These are phyloP conservation scores for Drosophila limbata DNA, from an alignment of 2,888 invertebrate species.

Conservation along the genomic window DNA sequence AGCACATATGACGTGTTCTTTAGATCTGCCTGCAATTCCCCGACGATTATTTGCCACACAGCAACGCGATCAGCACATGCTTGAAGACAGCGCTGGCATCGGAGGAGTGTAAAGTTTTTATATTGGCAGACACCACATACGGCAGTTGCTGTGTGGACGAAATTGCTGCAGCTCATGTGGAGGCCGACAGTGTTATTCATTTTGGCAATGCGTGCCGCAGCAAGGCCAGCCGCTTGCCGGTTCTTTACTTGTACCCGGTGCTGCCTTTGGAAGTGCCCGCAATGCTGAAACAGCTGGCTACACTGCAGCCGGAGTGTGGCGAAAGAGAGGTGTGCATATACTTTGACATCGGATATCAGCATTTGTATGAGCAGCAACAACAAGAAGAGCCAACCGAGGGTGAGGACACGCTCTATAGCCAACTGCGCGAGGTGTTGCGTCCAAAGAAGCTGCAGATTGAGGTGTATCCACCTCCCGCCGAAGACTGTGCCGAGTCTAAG, in stretches of 20 bases:
- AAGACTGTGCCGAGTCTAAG: constrained; percentile 47
- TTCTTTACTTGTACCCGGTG: constrained; percentile 90
- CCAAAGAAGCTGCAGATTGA: constrained; percentile 66
- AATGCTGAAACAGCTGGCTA: constrained; percentile 82
- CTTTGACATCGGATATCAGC: constrained; percentile 89
- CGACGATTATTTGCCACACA: constrained; percentile 90
- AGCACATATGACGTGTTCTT: not conserved
- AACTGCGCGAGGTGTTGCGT: constrained; percentile 57
- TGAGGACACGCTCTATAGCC: constrained; percentile 45
- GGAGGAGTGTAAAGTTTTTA: constrained; percentile 87
- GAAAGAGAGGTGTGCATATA: constrained; percentile 87
- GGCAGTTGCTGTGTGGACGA: constrained; percentile 89
- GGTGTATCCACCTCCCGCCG: constrained; percentile 72
- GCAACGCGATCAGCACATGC: constrained; percentile 89
- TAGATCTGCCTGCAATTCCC: constrained; percentile 97
- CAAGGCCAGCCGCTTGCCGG: constrained; percentile 90
- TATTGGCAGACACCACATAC: constrained; percentile 96
- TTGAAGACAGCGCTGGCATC: constrained; percentile 84
- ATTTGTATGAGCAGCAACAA: constrained; percentile 86
- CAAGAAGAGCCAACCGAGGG: constrained; percentile 38
- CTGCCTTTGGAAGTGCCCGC: constrained; percentile 86
- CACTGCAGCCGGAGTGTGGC: constrained; percentile 81
- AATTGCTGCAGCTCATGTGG: constrained; percentile 95
- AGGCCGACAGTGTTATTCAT: constrained; percentile 94
- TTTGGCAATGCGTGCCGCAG: constrained; percentile 96